Evolutionary conservation across 1,140 invertebrate species (phyloP).

Genomic region (Brachionus asplanchnoidis): DNA sequence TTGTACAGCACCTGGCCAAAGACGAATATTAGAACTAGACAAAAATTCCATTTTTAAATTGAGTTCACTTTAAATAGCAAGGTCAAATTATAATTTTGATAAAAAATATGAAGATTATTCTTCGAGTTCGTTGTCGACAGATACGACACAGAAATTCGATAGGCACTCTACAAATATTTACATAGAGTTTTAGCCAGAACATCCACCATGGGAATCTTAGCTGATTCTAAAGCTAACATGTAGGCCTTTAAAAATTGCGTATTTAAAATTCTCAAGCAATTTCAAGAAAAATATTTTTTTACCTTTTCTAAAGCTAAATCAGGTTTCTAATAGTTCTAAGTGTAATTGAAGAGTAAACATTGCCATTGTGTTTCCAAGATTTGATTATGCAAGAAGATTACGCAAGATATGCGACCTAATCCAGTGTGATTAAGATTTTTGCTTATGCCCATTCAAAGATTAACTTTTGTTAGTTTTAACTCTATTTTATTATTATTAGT

Average conservation of each 20-base stretch:
- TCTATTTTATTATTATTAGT: too few species aligned
- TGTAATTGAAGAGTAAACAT: not conserved
- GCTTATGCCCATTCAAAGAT: not conserved
- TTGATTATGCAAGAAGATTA: not conserved
- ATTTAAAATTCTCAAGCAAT: not conserved
- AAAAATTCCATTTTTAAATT: not conserved
- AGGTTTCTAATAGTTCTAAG: not conserved
- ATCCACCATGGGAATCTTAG: not conserved
- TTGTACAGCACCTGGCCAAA: not conserved
- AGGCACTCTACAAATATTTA: not conserved
- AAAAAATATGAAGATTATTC: not conserved
- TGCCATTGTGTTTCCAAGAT: not conserved
- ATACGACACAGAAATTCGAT: conserved; percentile 1
- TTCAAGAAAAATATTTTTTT: not conserved
- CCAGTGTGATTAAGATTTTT: not conserved
- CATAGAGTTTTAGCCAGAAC: not conserved
- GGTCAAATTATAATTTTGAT: not conserved
- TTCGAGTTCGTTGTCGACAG: not conserved
- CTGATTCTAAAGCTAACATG: not conserved
- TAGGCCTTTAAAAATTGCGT: not conserved
- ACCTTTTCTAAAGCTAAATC: not conserved
- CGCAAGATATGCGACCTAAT: not conserved
- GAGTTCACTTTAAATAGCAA: not conserved
- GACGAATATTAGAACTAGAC: not conserved
- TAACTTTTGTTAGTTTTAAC: not conserved